Percentiles rank a stretch among this genome's conserved stretches.
phyloP scores from a whole-genome alignment of 1,140 invertebrate species.

The Brachionus rotundiformis region DNA sequence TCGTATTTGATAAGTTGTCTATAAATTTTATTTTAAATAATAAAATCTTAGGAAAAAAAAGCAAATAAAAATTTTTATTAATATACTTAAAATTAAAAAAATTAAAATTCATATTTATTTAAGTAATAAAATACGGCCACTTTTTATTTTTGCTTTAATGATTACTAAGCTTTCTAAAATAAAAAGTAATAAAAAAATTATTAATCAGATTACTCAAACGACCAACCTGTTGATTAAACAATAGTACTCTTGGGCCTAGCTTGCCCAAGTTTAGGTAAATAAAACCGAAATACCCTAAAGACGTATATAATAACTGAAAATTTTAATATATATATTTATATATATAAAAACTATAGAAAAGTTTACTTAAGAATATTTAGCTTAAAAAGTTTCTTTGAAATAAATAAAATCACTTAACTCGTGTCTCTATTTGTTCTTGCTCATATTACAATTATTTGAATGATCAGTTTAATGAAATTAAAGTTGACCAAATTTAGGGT shows the following conservation, averaged over 20 bases:
- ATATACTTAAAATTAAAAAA: neutral
- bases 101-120: neutral
- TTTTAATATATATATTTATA: neutral
- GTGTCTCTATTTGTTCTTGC: neutral
- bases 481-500: neutral
- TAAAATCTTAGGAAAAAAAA: neutral
- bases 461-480: slow-evolving; percentile 2
- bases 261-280: neutral
- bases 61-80: neutral
- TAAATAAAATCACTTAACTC: neutral
- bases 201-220: neutral
- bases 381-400: neutral
- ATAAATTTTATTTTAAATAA: neutral
- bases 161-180: neutral
- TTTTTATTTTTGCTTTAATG: neutral
- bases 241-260: neutral
- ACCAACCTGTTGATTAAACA: slow-evolving; percentile 1
- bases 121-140: neutral
- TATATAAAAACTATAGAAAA: no score
- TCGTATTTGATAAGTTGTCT: neutral
- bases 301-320: neutral
- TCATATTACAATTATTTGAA: slow-evolving; percentile 11
- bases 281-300: neutral
- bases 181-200: neutral
- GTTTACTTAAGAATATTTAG: neutral